Percentiles rank a stretch among this genome's conserved stretches.
Evolutionary conservation across 2,797 vertebrate species (phyloP).

Genomic region (Protonibea diacanthus): DNA sequence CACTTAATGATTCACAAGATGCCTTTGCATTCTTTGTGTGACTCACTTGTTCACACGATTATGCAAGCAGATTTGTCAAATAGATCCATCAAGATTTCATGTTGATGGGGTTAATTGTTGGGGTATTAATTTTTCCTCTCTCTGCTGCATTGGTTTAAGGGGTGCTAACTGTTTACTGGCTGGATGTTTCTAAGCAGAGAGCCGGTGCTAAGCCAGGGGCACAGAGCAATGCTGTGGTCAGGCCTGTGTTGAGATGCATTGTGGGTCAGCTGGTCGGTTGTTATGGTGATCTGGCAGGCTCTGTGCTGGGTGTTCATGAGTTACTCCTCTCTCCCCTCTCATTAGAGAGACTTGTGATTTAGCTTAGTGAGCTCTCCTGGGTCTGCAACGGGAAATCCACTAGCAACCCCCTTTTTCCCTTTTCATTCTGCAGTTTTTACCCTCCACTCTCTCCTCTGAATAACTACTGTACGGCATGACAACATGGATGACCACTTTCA

Average conservation of each 20-base stretch:
- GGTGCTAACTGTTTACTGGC: conserved; percentile 35
- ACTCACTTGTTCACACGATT: conserved; percentile 25
- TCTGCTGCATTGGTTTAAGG: conserved; percentile 36
- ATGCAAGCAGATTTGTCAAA: conserved; percentile 23
- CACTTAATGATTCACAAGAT: conserved; percentile 61
- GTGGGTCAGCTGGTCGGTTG: conserved; percentile 86
- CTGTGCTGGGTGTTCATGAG: conserved; percentile 72
- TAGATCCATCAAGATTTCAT: conserved; percentile 7
- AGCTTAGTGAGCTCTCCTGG: conserved; percentile 82
- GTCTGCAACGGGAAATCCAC: conserved; percentile 66
- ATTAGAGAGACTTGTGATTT: conserved; percentile 87
- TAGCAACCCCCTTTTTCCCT: conserved; percentile 16
- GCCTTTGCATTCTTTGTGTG: conserved; percentile 45
- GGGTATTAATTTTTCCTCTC: conserved; percentile 36
- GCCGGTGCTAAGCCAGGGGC: conserved; percentile 62
- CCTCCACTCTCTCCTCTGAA: conserved; percentile 51
- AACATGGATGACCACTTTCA: conserved; percentile 37
- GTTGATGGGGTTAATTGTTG: conserved; percentile 31
- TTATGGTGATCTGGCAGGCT: conserved; percentile 86
- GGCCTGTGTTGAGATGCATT: conserved; percentile 83
- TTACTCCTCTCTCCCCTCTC: conserved; percentile 80
- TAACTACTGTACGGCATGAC: conserved; percentile 62
- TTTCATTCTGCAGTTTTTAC: conserved; percentile 66
- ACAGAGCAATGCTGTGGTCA: conserved; percentile 63
- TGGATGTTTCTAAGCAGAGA: conserved; percentile 58